Evolutionary conservation across 1,140 invertebrate genomes (phyloP).

Genomic region (Drosophila ficusphila): DNA sequence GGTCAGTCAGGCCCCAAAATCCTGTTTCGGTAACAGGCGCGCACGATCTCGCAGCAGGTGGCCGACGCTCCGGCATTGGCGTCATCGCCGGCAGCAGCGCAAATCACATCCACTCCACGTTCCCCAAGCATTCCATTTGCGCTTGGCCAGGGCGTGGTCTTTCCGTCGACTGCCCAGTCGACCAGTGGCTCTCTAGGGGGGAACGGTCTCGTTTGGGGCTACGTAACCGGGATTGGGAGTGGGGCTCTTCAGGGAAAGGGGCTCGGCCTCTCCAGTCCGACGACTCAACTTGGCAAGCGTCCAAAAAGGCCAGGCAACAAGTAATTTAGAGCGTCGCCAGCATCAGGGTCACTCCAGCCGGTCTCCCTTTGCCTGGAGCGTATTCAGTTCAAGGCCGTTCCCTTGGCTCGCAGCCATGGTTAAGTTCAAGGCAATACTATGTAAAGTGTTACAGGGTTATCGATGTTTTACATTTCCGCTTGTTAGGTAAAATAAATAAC

Average conservation of each 20-base stretch:
- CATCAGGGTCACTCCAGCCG: constrained; percentile 1
- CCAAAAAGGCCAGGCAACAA: constrained; percentile 46
- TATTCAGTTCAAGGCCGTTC: constrained; percentile 30
- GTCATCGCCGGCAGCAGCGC: constrained; percentile 27
- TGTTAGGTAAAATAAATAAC: too few relatives aligned
- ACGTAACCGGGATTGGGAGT: too few relatives aligned
- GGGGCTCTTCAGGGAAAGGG: background rate
- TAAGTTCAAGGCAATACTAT: constrained; percentile 19
- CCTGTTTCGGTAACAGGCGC: constrained; percentile 82
- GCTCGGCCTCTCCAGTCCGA: background rate
- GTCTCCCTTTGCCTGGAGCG: background rate
- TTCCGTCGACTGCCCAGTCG: constrained; percentile 34
- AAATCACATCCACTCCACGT: constrained; percentile 40
- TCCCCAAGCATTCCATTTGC: constrained; percentile 18
- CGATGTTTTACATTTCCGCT: too few relatives aligned
- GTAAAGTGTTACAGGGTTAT: background rate
- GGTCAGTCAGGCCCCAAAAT: constrained; percentile 84
- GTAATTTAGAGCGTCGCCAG: constrained; percentile 42
- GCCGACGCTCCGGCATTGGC: constrained; percentile 34
- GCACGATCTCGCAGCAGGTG: constrained; percentile 62
- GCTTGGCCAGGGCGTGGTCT: constrained; percentile 53
- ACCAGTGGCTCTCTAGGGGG: constrained; percentile 26
- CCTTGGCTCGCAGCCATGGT: background rate
- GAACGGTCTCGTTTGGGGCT: background rate
- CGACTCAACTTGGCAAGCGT: constrained; percentile 38